Evolutionary conservation across 2,797 vertebrate genomes (phyloP).

Genomic region (Sphenodon punctatus): DNA sequence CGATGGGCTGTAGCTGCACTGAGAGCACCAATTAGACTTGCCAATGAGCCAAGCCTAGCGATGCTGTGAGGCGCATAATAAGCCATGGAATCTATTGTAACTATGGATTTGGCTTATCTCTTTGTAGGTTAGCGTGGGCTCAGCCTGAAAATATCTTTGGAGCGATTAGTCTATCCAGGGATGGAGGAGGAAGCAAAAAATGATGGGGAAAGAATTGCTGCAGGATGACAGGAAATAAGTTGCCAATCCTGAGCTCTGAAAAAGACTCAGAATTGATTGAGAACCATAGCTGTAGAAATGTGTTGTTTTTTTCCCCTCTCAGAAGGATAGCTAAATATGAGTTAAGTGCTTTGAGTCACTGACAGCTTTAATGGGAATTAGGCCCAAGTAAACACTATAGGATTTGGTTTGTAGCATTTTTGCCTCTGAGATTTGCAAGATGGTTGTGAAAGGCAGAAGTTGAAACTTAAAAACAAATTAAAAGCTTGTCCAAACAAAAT

Average conservation of each 20-base stretch:
- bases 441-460: background rate
- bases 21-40: background rate
- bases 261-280: background rate
- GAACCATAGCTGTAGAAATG: background rate
- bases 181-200: background rate
- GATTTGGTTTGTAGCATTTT: background rate
- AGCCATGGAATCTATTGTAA: background rate
- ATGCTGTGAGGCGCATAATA: background rate
- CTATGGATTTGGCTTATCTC: background rate
- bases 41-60: conserved; percentile 26
- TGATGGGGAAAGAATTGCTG: background rate
- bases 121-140: accelerated
- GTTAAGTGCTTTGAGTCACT: background rate
- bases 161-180: background rate
- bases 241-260: background rate
- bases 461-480: too few relatives aligned
- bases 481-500: too few relatives aligned
- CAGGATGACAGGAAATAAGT: background rate
- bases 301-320: background rate
- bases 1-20: background rate
- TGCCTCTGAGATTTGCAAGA: background rate
- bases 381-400: background rate
- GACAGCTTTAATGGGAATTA: background rate
- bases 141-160: background rate
- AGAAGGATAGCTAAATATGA: background rate